Percentiles rank a stretch among this genome's conserved stretches.
Evolutionary conservation across 2,113 vertebrate genomes (phyloP).

Genomic region (Otolemur garnettii): DNA sequence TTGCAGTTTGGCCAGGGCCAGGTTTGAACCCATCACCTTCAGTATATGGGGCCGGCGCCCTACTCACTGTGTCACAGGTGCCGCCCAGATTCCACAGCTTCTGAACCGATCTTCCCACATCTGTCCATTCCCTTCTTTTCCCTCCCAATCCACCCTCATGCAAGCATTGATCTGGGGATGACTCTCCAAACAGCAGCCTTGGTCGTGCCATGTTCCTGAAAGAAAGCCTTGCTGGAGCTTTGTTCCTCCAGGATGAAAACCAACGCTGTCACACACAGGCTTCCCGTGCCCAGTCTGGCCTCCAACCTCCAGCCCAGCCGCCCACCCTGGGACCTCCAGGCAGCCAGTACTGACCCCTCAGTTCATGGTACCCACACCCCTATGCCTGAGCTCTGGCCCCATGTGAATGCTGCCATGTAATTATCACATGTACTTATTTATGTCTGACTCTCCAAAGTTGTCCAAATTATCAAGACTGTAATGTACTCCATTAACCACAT

Average conservation of each 20-base stretch:
- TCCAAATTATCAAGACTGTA: slow-evolving; percentile 21
- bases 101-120: neutral
- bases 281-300: neutral
- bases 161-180: neutral
- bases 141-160: neutral
- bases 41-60: too few relatives aligned
- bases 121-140: neutral
- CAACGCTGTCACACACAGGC: neutral
- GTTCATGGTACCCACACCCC: neutral
- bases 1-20: too few relatives aligned
- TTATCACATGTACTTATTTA: slow-evolving; percentile 1
- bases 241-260: neutral
- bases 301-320: neutral
- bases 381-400: neutral
- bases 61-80: too few relatives aligned
- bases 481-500: neutral
- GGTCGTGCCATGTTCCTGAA: neutral
- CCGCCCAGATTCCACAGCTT: neutral
- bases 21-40: too few relatives aligned
- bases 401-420: slow-evolving; percentile 56
- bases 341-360: neutral
- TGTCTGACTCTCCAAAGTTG: slow-evolving; percentile 24
- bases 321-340: too few relatives aligned
- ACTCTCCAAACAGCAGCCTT: neutral
- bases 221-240: neutral